Conservation (phyloP, 2,888 invertebrate genomes). For the Conomelus anceps region DNA sequence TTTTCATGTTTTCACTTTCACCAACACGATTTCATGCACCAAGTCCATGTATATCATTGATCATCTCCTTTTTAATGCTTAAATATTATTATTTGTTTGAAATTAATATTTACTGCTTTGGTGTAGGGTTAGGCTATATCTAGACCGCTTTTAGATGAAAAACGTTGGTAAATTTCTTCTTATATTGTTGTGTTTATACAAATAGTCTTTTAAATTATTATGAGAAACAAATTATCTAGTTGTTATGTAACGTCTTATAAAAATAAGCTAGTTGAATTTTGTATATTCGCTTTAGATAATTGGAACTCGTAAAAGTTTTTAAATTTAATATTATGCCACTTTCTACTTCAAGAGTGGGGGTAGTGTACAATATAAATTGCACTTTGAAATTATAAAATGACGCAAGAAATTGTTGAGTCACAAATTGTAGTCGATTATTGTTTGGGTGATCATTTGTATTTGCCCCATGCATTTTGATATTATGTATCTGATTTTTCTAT, state of each 20-base stretch:
- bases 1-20: too few species aligned
- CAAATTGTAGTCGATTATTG: too few species aligned
- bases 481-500: too few species aligned
- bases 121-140: neutral
- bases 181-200: neutral
- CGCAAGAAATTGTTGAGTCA: too few species aligned
- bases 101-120: neutral
- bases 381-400: too few species aligned
- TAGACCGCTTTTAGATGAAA: neutral
- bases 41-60: neutral
- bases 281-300: neutral
- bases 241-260: neutral
- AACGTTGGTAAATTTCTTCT: neutral
- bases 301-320: neutral
- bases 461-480: too few species aligned
- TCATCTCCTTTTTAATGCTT: neutral
- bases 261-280: neutral
- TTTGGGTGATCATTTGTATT: too few species aligned
- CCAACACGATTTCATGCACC: neutral
- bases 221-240: neutral
- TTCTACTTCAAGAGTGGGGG: too few species aligned
- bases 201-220: neutral
- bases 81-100: neutral
- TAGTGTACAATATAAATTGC: too few species aligned
- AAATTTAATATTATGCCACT: neutral